Evolutionary conservation across 2,888 invertebrate species (phyloP).

Genomic region (Lochmaea crataegi): DNA sequence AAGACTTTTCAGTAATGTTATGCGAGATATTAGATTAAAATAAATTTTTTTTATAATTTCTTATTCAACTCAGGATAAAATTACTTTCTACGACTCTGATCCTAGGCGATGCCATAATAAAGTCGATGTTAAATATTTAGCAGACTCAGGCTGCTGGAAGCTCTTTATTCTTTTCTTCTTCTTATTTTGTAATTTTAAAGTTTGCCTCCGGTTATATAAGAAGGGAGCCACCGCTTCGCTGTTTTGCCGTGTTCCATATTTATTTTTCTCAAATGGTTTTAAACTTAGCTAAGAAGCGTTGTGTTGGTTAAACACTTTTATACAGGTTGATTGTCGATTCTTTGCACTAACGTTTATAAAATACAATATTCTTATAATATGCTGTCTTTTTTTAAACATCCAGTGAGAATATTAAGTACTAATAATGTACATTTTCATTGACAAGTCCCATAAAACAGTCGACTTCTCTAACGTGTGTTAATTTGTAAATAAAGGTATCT

Average conservation of each 20-base stretch:
- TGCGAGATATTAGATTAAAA: too few species aligned
- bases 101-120: slow-evolving; percentile 54
- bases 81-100: slow-evolving; percentile 32
- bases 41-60: not conserved
- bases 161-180: slow-evolving; percentile 54
- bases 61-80: not conserved
- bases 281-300: slow-evolving; percentile 7
- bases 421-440: too few species aligned
- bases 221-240: slow-evolving; percentile 35
- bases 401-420: too few species aligned
- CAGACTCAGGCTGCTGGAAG: slow-evolving; percentile 54
- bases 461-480: too few species aligned
- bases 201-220: slow-evolving; percentile 52
- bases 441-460: too few species aligned
- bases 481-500: too few species aligned
- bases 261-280: slow-evolving; percentile 55
- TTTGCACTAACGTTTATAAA: not conserved
- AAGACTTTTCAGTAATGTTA: too few species aligned
- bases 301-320: slow-evolving; percentile 3
- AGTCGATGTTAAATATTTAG: slow-evolving; percentile 61
- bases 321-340: slow-evolving; percentile 6
- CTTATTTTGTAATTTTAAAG: slow-evolving; percentile 62
- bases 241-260: slow-evolving; percentile 54
- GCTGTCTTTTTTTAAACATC: too few species aligned
- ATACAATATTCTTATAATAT: too few species aligned